These are phyloP conservation scores for Synanthedon vespiformis DNA, from an alignment of 2,888 invertebrate species.

Conservation along the genomic window DNA sequence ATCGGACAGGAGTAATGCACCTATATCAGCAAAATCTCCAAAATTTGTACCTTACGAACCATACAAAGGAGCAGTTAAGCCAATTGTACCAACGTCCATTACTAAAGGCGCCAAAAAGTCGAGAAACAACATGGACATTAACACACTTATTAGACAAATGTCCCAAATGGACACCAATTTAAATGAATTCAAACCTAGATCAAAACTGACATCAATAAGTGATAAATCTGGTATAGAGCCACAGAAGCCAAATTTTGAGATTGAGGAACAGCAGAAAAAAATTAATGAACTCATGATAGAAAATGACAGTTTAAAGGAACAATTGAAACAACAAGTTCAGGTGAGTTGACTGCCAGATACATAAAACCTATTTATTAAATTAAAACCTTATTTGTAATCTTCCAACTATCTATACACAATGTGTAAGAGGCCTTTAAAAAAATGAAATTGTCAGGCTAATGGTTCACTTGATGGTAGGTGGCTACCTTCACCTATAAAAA, in stretches of 20 bases:
- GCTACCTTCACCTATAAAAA: no score
- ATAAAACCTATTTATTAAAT: no score
- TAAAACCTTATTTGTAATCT: no score
- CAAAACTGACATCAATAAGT: constrained; percentile 39
- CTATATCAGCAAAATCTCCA: constrained; percentile 74
- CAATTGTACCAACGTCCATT: constrained; percentile 73
- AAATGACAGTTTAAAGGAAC: constrained; percentile 80
- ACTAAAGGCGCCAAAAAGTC: constrained; percentile 49
- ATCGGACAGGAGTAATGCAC: constrained; percentile 66
- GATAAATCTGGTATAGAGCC: constrained; percentile 30
- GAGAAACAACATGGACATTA: constrained; percentile 74
- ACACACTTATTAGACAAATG: constrained; percentile 77
- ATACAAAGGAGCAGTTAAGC: constrained; percentile 86
- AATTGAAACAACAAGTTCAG: constrained; percentile 88
- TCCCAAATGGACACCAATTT: constrained; percentile 76
- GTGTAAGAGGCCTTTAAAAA: no score
- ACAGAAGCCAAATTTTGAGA: constrained; percentile 42
- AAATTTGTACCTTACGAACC: constrained; percentile 92
- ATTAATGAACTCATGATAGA: constrained; percentile 75
- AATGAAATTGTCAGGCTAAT: no score
- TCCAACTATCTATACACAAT: no score
- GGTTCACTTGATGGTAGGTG: no score
- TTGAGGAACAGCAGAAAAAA: constrained; percentile 69
- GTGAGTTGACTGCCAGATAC: constrained; percentile 27
- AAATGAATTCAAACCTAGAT: constrained; percentile 68